These are phyloP conservation scores for Ophion ellenae DNA, from an alignment of 2,888 invertebrate species.

Conservation along the genomic window DNA sequence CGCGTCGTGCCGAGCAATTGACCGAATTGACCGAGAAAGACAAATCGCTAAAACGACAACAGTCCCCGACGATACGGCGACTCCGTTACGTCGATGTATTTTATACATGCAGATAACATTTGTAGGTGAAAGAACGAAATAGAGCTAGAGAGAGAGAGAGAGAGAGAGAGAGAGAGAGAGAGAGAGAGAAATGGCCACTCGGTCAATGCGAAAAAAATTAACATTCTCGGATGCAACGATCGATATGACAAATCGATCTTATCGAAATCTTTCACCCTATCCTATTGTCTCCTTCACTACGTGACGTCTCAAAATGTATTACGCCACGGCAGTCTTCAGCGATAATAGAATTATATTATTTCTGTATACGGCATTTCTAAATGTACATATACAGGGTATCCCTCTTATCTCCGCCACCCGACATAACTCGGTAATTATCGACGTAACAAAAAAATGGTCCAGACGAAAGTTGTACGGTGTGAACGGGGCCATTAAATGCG, in stretches of 20 bases:
- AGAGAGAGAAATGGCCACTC: too few species aligned
- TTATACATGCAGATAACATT: constrained; percentile 35
- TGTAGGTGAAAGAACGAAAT: not conserved
- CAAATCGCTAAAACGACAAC: not conserved
- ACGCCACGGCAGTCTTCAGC: constrained; percentile 25
- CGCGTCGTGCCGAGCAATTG: not conserved
- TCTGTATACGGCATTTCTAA: too few species aligned
- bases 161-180: not conserved
- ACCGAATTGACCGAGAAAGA: not conserved
- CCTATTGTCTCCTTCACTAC: constrained; percentile 36
- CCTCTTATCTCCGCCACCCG: too few species aligned
- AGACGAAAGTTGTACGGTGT: too few species aligned
- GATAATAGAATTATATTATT: constrained; percentile 32
- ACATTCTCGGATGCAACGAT: constrained; percentile 49
- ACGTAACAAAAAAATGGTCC: too few species aligned
- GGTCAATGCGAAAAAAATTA: constrained; percentile 27
- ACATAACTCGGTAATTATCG: too few species aligned
- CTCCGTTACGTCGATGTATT: constrained; percentile 4
- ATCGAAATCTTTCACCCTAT: constrained; percentile 46
- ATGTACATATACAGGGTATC: not conserved
- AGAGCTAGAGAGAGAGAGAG: too few species aligned
- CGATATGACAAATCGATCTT: constrained; percentile 56
- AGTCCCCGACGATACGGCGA: not conserved
- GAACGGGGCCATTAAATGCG: too few species aligned
- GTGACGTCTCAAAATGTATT: constrained; percentile 50